phyloP scores from a whole-genome alignment of 2,888 invertebrate species.

The Leptopilina myrica region DNA sequence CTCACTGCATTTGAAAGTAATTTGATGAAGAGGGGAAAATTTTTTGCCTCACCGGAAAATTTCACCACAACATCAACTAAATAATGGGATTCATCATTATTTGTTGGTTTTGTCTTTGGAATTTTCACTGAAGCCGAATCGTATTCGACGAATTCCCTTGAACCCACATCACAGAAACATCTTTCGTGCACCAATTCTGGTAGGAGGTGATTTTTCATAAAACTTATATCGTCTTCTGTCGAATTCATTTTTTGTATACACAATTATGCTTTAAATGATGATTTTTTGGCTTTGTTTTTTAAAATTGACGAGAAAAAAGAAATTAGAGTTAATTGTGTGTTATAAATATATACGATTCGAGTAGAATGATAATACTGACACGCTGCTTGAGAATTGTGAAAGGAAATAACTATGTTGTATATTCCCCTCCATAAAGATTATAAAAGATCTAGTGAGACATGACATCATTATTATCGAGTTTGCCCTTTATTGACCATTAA shows the following conservation, averaged over 20 bases:
- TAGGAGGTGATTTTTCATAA: slow-evolving; percentile 64
- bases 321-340: too few relatives aligned
- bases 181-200: slow-evolving; percentile 70
- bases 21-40: slow-evolving; percentile 67
- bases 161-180: slow-evolving; percentile 68
- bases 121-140: slow-evolving; percentile 60
- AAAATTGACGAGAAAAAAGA: too few relatives aligned
- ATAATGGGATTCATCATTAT: slow-evolving; percentile 53
- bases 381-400: too few relatives aligned
- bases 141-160: slow-evolving; percentile 72
- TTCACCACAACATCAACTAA: slow-evolving; percentile 57
- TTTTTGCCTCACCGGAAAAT: slow-evolving; percentile 66
- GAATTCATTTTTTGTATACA: neutral
- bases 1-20: slow-evolving; percentile 53
- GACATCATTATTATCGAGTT: slow-evolving; percentile 8
- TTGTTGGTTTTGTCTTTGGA: slow-evolving; percentile 23
- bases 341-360: too few relatives aligned
- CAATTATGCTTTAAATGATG: too few relatives aligned
- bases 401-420: neutral
- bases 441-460: slow-evolving; percentile 1
- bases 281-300: too few relatives aligned
- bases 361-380: neutral
- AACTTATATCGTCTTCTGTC: slow-evolving; percentile 54
- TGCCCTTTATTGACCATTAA: slow-evolving; percentile 13
- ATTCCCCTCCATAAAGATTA: slow-evolving; percentile 7